Evolutionary conservation across 2,888 invertebrate species (phyloP), one percentile per base, ranked within the genome.

Genomic region (Ophonus ardosiacus): DNA sequence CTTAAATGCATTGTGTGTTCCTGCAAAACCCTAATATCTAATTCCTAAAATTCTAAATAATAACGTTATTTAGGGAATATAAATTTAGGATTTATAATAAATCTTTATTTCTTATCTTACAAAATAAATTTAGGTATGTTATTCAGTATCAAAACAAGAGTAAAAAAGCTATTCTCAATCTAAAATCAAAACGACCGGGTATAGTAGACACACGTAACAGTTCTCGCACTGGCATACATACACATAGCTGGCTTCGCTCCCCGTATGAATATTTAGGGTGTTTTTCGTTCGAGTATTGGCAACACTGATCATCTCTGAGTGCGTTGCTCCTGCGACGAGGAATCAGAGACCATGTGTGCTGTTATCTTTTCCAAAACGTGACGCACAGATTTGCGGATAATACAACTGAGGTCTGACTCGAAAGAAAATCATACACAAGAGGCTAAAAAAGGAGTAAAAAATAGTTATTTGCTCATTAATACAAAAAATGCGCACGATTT

Each of bases 221-320:
- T 40, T 18, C 18, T 74, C 31, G 24, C 88, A 43, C 0, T 51
- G 43, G 87, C 89, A 89, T 89, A 89, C 89, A 89, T 89, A 89
- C 88, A 88, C 87, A 89, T 88, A 88, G 88, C 88, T 78, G 78
- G 57, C 78, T 57, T 56, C 21, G 88, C 88, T 87, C 89, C 89
- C 88, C 89, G 90, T 90, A 88, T 90, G 91, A 91, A 91, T 91
- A 90, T 91, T 91, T 91, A 90, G 90, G 90, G 88, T 89, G 89
- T 90, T 90, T 84, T 78, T 84, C 83, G 83, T 61, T 63, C 74
- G 78, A 65, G 56, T 78, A 84, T 84, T 79, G 84, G 78, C 84
- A 78, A 79, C 84, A 84, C 84, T 84, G 84, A 78, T 78, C 74
- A 83, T 74, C 59, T 38, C 18, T 40, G 17, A 59, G 57, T 76